Percentiles rank a stretch among this genome's conserved stretches.
Evolutionary conservation across 2,888 invertebrate species (phyloP).

Genomic region (Ferrisia virgata): DNA sequence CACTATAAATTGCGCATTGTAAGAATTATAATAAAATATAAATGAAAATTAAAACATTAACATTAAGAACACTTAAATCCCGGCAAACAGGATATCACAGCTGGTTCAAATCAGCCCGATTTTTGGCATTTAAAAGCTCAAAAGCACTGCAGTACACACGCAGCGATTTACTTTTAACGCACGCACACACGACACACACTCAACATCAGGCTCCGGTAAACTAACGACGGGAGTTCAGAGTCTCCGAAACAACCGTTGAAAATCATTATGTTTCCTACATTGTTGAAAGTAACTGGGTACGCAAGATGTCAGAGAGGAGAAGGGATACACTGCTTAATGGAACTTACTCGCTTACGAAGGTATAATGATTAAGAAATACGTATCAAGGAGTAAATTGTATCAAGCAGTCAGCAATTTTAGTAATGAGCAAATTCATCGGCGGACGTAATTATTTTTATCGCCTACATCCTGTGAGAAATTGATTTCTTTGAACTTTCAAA

Average conservation of each 20-base stretch:
- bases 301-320: background rate
- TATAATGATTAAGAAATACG: background rate
- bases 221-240: background rate
- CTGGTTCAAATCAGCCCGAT: background rate
- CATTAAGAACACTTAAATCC: slow-evolving; percentile 13
- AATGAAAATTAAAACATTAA: background rate
- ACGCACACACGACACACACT: background rate
- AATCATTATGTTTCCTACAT: slow-evolving; percentile 21
- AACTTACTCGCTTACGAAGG: background rate
- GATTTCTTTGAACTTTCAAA: background rate
- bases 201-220: slow-evolving; percentile 5
- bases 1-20: background rate
- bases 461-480: background rate
- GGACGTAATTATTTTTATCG: background rate
- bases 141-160: background rate
- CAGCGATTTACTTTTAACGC: background rate
- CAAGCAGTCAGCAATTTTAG: slow-evolving; percentile 3
- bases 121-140: background rate
- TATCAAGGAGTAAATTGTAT: too few species aligned
- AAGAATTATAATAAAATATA: background rate
- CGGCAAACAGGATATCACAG: slow-evolving; percentile 16
- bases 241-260: slow-evolving; percentile 13
- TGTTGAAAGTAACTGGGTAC: background rate
- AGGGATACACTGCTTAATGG: background rate
- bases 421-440: background rate